phyloP scores from a whole-genome alignment of 2,888 invertebrate species.

The Xanthostigma xanthostigma region DNA sequence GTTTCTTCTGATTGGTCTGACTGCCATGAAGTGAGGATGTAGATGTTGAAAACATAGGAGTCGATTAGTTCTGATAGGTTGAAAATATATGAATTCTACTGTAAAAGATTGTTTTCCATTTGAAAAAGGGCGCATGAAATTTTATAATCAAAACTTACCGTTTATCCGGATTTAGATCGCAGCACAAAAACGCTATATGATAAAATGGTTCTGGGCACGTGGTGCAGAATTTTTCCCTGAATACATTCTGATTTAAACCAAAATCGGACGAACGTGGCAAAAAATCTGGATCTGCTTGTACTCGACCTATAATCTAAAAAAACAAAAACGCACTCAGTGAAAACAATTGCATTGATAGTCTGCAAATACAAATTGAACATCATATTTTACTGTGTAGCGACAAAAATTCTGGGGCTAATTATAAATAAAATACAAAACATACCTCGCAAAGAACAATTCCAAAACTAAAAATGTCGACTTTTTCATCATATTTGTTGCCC shows the following conservation, averaged over 20 bases:
- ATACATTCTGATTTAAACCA: constrained; percentile 74
- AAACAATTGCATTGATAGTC: no score
- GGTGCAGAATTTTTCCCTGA: constrained; percentile 72
- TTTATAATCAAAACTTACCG: constrained; percentile 34
- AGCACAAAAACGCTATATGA: constrained; percentile 77
- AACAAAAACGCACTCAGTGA: constrained; percentile 5
- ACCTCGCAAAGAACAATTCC: constrained; percentile 92
- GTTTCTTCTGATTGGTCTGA: no score
- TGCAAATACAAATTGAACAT: no score
- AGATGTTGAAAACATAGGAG: no score
- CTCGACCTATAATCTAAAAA: constrained; percentile 76
- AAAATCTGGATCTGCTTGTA: constrained; percentile 89
- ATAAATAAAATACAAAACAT: constrained; percentile 12
- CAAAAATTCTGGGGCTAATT: no score
- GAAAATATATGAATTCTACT: no score
- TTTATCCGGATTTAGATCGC: constrained; percentile 79
- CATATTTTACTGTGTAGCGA: no score
- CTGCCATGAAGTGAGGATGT: no score
- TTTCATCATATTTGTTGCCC: constrained; percentile 89
- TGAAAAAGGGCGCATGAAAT: no score
- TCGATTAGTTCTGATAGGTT: no score
- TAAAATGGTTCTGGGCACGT: constrained; percentile 79
- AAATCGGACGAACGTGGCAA: constrained; percentile 84
- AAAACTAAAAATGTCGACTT: constrained; percentile 91
- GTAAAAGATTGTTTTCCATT: no score